Conservation (phyloP, 2,113 vertebrate species). For the Alectura lathami region DNA sequence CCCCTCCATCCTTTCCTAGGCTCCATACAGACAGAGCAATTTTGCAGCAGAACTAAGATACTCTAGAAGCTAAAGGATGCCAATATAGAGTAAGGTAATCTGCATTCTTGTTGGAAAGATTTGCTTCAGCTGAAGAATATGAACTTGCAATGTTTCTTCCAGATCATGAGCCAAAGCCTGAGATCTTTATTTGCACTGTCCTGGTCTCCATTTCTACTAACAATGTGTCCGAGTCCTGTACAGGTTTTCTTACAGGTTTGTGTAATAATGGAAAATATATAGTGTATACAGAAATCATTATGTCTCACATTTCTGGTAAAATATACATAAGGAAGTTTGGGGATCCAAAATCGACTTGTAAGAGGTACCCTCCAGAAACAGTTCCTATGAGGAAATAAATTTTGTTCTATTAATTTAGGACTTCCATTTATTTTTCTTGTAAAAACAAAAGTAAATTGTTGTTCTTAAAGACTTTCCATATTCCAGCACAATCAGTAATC, state of each 20-base stretch:
- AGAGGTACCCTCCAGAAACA: not conserved
- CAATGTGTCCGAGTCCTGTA: fast-evolving
- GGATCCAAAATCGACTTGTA: not conserved
- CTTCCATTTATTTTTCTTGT: not conserved
- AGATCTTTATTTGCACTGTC: not conserved
- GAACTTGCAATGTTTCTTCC: not conserved
- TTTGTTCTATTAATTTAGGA: not conserved
- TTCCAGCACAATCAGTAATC: not conserved
- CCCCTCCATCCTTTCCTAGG: not conserved
- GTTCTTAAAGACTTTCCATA: not conserved
- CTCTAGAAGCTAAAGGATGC: not conserved
- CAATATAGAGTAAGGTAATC: not conserved
- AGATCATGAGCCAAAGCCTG: not conserved
- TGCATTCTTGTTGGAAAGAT: not conserved
- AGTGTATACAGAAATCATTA: not conserved
- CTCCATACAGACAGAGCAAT: not conserved
- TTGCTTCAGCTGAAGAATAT: not conserved
- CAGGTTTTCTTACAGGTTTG: not conserved
- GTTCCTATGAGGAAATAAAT: not conserved
- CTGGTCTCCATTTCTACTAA: not conserved
- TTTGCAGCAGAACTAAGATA: not conserved
- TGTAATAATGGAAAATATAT: not conserved
- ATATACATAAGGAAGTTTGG: not conserved
- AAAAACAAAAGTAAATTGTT: not conserved
- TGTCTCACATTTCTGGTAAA: not conserved